Conservation (phyloP, 2,797 vertebrate species). For the Rallus crepitans region DNA sequence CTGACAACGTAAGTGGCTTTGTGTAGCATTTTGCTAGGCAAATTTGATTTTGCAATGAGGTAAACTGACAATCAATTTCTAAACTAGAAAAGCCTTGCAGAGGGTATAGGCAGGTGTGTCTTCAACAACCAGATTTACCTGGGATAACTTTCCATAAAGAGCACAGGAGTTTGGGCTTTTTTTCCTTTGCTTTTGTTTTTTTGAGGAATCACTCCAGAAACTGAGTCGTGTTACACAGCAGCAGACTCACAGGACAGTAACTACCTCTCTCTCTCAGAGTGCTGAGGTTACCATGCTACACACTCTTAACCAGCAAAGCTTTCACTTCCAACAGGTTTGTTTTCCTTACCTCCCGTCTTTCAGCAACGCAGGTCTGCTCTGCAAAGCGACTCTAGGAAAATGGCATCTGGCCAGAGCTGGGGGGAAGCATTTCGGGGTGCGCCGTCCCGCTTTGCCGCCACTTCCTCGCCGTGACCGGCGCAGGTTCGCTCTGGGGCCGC, state of each 20-base stretch:
- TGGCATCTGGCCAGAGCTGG: conserved; percentile 28
- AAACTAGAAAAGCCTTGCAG: conserved; percentile 57
- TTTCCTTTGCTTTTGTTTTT: not conserved
- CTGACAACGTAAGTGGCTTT: not conserved
- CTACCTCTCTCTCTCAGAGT: conserved; percentile 47
- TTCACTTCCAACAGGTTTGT: conserved; percentile 13
- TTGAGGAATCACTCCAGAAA: conserved; percentile 21
- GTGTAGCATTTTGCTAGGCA: conserved; percentile 33
- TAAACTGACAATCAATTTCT: conserved; percentile 80
- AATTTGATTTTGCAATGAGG: conserved; percentile 10
- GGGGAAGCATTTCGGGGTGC: not conserved
- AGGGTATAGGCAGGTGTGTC: conserved; percentile 10
- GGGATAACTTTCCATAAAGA: conserved; percentile 45
- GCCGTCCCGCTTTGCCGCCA: not conserved
- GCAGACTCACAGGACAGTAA: conserved; percentile 11
- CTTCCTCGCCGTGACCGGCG: not conserved
- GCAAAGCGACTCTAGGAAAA: conserved; percentile 54
- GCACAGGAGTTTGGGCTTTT: conserved; percentile 11
- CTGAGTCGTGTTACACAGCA: conserved; percentile 2
- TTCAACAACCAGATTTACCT: conserved; percentile 11
- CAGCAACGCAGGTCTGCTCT: conserved; percentile 55
- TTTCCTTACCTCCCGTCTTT: conserved; percentile 46
- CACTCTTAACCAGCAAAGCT: conserved; percentile 46
- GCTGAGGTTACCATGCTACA: conserved; percentile 53
- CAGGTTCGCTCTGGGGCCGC: not conserved